A percentile compares a stretch with the other conserved stretches of the same genome.
Evolutionary conservation across 2,797 vertebrate genomes (phyloP).

Genomic region (Peromyscus aztecus): DNA sequence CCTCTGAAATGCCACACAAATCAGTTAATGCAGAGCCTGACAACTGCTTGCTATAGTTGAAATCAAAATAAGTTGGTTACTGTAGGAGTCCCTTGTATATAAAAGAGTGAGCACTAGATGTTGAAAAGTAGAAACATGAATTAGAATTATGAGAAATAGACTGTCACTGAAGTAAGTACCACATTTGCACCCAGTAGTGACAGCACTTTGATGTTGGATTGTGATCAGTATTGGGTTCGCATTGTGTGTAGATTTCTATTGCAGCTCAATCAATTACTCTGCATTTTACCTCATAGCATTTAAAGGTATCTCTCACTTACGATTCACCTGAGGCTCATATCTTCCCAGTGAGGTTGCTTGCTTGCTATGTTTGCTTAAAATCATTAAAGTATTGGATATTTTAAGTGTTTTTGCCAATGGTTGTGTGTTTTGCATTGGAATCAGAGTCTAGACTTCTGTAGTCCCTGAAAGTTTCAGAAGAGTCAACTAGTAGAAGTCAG

Average conservation of each 20-base stretch:
- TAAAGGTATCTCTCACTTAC: not conserved
- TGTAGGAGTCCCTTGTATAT: not conserved
- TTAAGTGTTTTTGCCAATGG: not conserved
- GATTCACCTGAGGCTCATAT: not conserved
- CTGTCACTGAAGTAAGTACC: not conserved
- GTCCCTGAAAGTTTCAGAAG: not conserved
- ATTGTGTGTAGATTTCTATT: not conserved
- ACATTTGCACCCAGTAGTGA: not conserved
- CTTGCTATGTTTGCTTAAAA: not conserved
- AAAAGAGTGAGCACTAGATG: not conserved
- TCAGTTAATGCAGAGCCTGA: not conserved
- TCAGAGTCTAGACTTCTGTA: not conserved
- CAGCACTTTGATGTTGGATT: not conserved
- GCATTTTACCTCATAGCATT: not conserved
- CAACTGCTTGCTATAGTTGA: not conserved
- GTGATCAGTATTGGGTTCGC: not conserved
- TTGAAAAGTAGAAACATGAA: not conserved
- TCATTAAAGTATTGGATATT: not conserved
- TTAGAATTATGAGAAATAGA: not conserved
- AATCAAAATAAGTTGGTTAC: not conserved
- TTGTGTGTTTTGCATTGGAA: not conserved
- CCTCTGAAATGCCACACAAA: not conserved
- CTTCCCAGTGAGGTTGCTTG: not conserved
- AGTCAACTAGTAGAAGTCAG: not conserved
- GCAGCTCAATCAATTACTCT: not conserved